Base-by-base conservation (phyloP, 1,140 invertebrate genomes). In the Aricia agestis region DNA sequence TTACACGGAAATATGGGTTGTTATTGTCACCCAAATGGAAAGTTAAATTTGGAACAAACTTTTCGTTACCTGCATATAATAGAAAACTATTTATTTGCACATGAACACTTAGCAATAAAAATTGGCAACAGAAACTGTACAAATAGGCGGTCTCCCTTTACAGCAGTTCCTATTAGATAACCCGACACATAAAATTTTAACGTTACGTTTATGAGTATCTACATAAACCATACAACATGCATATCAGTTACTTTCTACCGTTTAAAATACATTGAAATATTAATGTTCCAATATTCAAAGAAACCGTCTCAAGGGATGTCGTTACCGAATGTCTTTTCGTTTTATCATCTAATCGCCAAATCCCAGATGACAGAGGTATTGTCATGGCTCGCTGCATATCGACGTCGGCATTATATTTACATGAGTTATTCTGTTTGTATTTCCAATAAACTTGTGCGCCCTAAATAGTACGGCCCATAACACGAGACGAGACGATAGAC, bases 311-410 rank as follows among this genome's bases (percentile, higher is more conserved):
- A 25, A 11, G 59, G 18, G 59, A 19, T 25, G 18, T 63, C 19
- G 59, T 63, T 63, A 63, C 59, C 59, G 6, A 63, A 63, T 63
- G 17, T 63, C 59, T 63, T 63, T 63, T 63, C 59, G 59, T 63
- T 63, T 63, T 25, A 19, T 63, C 59, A 63, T 63, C 59, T 63
- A 63, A 63, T 63, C 59, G 59, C 59, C 59, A 63, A 63, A 63
- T 63, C 59, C 59, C 59, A 63, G 59, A 63, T 63, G 59, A 63
- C 59, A 63, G 59, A 63, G 59, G 59, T 19, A 63, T 63, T 63
- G 59, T 63, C 6, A 63, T 63, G 59, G 59, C 59, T 25, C 59
- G 10, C 18, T 63, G 59, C 59, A 63, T 19, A 63, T 63, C 59
- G 59, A 63, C 25, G 59, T 63, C 7, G 18, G 18, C 59, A 19